Evolutionary conservation across 2,797 vertebrate genomes (phyloP).

Genomic region (Gymnothorax javanicus): DNA sequence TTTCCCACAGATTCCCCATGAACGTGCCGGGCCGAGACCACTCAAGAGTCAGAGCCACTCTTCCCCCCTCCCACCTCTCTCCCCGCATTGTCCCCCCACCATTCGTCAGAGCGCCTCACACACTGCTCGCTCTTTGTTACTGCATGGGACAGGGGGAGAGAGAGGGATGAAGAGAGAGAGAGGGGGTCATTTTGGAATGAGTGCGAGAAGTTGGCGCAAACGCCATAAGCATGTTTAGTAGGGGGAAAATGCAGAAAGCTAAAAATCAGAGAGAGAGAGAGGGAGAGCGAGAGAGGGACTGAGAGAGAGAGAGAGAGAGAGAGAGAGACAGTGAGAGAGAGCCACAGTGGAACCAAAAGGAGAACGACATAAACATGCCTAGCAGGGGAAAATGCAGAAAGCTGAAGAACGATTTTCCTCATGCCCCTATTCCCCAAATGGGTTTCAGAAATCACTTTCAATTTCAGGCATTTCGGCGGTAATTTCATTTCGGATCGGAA

Average conservation of each 20-base stretch:
- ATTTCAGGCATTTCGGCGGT: neutral
- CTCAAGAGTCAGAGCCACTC: constrained; percentile 71
- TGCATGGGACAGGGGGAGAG: constrained; percentile 3
- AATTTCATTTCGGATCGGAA: neutral
- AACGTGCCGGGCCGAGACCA: constrained; percentile 57
- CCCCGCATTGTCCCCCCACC: neutral
- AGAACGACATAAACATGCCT: neutral
- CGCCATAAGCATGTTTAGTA: neutral
- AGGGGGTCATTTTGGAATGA: neutral
- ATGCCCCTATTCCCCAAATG: neutral
- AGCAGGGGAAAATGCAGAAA: neutral
- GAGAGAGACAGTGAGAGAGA: neutral
- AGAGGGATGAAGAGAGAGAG: neutral
- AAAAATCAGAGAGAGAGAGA: neutral
- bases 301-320: neutral
- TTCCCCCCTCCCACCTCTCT: constrained; percentile 46
- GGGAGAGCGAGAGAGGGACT: no score
- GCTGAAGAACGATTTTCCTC: neutral
- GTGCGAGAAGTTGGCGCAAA: neutral
- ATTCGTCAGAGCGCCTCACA: constrained; percentile 57
- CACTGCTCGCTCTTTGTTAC: constrained; percentile 48
- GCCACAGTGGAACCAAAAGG: neutral
- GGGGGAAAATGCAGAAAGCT: neutral
- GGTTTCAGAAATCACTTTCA: neutral
- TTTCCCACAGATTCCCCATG: constrained; percentile 80